Evolutionary conservation across 2,113 vertebrate genomes (phyloP), one percentile per base, ranked within the genome.

Genomic region (Isurus oxyrinchus): DNA sequence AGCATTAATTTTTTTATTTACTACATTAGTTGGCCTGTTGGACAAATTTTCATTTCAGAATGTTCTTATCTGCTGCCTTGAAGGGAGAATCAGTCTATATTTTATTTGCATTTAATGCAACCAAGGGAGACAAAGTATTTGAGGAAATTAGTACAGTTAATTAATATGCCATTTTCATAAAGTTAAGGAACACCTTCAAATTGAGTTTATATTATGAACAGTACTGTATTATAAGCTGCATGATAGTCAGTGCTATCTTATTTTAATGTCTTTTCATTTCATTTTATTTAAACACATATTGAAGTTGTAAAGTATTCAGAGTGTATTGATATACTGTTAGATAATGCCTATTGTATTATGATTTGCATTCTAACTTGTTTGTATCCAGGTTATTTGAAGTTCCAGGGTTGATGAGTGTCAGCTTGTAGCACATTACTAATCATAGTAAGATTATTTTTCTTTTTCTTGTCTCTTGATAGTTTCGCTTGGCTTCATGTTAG

Each of bases 381-480:
- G 66, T 95, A 95, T 95, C 13, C 67, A 95, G 94, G 49, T 63
- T 86, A 91, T 96, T 96, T 66, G 27, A 96, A 96, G 49, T 96
- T 97, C 97, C 98, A 98, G 98, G 98, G 98, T 98, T 98, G 97
- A 98, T 98, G 97, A 97, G 97, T 98, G 97, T 97, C 97, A 97
- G 97, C 97, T 98, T 97, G 97, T 97, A 98, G 98, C 98, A 98
- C 97, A 97, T 98, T 98, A 98, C 98, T 98, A 98, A 98, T 98
- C 97, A 98, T 98, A 97, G 98, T 98, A 98, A 98, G 98, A 98
- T 98, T 98, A 97, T 98, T 98, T 97, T 97, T 98, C 97, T 98
- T 98, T 97, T 49, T 8, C 97, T 96, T 98, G 97, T 98, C 67
- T 95, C 63, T 55, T 72, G 49, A 95, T 95, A 95, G 94, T 53